Base-by-base conservation (phyloP, 2,888 invertebrate genomes). In the Ophion costatus region DNA sequence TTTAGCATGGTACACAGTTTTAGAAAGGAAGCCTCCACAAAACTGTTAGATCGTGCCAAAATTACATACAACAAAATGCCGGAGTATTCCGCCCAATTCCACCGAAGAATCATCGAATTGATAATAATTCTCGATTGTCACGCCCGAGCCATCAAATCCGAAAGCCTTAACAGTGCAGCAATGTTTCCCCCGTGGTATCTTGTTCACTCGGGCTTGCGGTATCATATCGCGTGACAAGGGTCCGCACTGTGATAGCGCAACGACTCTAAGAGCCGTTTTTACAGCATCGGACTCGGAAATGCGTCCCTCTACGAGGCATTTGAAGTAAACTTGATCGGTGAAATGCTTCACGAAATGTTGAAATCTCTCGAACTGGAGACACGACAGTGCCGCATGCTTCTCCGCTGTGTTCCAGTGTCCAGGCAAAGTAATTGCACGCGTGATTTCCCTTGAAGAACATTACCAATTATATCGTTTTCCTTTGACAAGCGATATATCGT, bases 281-380 rank as follows among this genome's bases (percentile, higher is more conserved):
- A 96, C 93, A 0, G 96, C 96, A 14, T 95, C 94, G 69, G 96
- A 94, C 94, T 96, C 94, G 0, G 94, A 94, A 20, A 98, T 93
- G 93, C 98, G 98, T 14, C 98, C 98, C 93, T 98, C 97, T 71
- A 97, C 95, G 66, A 98, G 94, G 5, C 95, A 95, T 94, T 97
- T 96, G 42, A 97, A 93, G 90, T 96, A 97, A 82, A 97, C 91
- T 76, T 95, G 94, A 45, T 95, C 94, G 3, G 96, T 95, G 84
- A 96, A 95, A 1, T 94, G 91, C 0, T 94, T 90, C 1, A 95
- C 94, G 92, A 97, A 97, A 0, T 94, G 91, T 80, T 95, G 92
- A 82, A 98, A 94, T 77, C 96, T 96, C 0, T 95, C 92, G 14
- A 96, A 94, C 0, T 95, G 95, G 1, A 97, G 91, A 11, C 89